phyloP scores from a whole-genome alignment of 2,888 invertebrate genomes.

The Melipona beecheii region DNA sequence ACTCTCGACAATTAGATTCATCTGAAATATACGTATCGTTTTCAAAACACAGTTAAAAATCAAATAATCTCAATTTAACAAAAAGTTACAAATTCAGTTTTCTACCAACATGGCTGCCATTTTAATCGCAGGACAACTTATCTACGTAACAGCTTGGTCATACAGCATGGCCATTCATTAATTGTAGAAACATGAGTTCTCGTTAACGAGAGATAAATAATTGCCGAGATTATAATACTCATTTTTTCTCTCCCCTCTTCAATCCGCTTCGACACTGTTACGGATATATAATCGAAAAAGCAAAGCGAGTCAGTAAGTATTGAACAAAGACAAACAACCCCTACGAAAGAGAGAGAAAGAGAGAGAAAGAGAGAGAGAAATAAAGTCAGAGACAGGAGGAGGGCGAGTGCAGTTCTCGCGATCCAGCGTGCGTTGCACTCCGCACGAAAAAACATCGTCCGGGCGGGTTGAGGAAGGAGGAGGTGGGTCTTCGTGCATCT shows the following conservation, averaged over 20 bases:
- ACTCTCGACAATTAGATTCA: constrained; percentile 4
- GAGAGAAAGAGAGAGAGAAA: not conserved
- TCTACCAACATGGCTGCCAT: too few relatives aligned
- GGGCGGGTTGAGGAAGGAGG: constrained; percentile 61
- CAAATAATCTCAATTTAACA: not conserved
- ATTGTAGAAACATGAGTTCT: constrained; percentile 10
- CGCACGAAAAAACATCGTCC: constrained; percentile 68
- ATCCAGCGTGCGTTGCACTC: constrained; percentile 73
- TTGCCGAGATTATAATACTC: constrained; percentile 59
- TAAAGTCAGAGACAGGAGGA: constrained; percentile 1
- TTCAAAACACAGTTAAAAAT: not conserved
- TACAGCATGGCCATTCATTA: not conserved
- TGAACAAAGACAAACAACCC: constrained; percentile 1
- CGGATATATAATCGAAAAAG: constrained; percentile 64
- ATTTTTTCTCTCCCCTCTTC: constrained; percentile 37
- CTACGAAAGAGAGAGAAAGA: constrained; percentile 5
- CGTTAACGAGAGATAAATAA: constrained; percentile 45
- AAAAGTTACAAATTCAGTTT: not conserved
- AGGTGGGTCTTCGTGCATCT: constrained; percentile 79
- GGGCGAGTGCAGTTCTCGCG: constrained; percentile 68
- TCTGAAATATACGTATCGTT: too few relatives aligned
- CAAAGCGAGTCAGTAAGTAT: constrained; percentile 15
- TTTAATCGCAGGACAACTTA: not conserved
- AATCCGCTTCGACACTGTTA: constrained; percentile 63
- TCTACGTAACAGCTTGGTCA: constrained; percentile 16